Percentiles rank a stretch among this genome's conserved stretches.
Evolutionary conservation across 2,113 vertebrate species (phyloP).

Genomic region (Paracanthobrama guichenoti): DNA sequence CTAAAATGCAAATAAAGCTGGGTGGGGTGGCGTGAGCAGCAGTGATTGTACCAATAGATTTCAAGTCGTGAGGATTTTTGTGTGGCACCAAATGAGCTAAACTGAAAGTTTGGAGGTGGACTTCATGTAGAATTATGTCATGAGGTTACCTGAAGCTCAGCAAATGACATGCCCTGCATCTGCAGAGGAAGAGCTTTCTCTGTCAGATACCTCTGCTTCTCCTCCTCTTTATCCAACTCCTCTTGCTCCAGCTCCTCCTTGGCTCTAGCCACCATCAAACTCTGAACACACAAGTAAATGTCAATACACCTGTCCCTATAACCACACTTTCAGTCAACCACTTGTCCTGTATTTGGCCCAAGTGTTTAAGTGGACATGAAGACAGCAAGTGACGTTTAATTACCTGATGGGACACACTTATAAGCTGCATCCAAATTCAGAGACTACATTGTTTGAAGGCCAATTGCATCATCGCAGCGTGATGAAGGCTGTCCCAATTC

Average conservation of each 20-base stretch:
- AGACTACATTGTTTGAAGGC: no score
- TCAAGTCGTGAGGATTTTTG: not conserved
- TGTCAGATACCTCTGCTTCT: constrained; percentile 84
- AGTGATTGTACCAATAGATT: not conserved
- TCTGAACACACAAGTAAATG: constrained; percentile 68
- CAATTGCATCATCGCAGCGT: no score
- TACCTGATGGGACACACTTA: no score
- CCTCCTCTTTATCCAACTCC: constrained; percentile 81
- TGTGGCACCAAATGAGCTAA: not conserved
- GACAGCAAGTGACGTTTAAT: not conserved
- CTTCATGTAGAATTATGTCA: not conserved
- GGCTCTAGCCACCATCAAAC: constrained; percentile 91
- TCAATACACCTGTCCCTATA: not conserved
- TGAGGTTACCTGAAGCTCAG: constrained; percentile 81
- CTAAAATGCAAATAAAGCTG: not conserved
- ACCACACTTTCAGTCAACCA: not conserved
- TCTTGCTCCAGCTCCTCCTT: constrained; percentile 94
- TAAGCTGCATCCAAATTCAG: no score
- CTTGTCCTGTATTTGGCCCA: no score
- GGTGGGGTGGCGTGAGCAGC: not conserved
- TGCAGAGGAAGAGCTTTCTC: constrained; percentile 79
- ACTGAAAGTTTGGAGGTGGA: not conserved
- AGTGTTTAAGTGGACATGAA: not conserved
- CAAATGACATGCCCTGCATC: constrained; percentile 75
- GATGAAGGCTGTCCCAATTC: no score